Conservation (phyloP, 92 coral and sea anemone species). For the Umimayanthus chanpuru region DNA sequence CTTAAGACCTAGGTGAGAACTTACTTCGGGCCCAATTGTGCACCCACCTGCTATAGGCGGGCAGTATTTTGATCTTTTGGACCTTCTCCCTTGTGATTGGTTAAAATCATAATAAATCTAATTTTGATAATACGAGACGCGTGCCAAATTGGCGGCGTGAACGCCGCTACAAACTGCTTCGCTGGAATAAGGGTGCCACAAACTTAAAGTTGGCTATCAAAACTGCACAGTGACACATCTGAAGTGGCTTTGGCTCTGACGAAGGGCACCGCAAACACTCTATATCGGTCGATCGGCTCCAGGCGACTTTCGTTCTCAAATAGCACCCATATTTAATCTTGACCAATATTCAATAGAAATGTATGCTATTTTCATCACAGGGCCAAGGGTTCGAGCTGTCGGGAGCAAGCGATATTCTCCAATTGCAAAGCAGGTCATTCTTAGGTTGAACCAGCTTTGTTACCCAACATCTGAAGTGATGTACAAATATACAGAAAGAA, state of each 20-base stretch:
- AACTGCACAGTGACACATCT: background rate
- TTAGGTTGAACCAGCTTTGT: background rate
- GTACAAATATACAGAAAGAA: too few relatives aligned
- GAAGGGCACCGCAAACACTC: background rate
- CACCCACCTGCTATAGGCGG: conserved; percentile 86
- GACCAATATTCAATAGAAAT: conserved; percentile 1
- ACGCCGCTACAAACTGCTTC: background rate
- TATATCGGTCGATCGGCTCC: background rate
- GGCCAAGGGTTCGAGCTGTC: background rate
- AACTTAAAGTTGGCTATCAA: background rate
- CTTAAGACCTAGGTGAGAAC: conserved; percentile 58
- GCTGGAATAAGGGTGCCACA: background rate
- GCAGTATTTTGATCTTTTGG: conserved; percentile 64
- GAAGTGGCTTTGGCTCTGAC: background rate
- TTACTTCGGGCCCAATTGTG: conserved; percentile 66
- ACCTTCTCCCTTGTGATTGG: conserved; percentile 65
- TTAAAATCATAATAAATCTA: conserved; percentile 57
- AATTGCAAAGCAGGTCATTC: background rate
- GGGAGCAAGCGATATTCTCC: background rate
- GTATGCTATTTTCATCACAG: conserved; percentile 16
- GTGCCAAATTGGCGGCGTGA: conserved; percentile 60
- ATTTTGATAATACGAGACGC: conserved; percentile 79
- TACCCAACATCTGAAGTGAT: background rate
- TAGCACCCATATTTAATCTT: conserved; percentile 1
- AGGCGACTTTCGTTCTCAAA: background rate